A percentile compares a stretch with the other conserved stretches of the same genome.
Conservation (phyloP, 2,888 invertebrate genomes). For the Microdon myrmicae region DNA sequence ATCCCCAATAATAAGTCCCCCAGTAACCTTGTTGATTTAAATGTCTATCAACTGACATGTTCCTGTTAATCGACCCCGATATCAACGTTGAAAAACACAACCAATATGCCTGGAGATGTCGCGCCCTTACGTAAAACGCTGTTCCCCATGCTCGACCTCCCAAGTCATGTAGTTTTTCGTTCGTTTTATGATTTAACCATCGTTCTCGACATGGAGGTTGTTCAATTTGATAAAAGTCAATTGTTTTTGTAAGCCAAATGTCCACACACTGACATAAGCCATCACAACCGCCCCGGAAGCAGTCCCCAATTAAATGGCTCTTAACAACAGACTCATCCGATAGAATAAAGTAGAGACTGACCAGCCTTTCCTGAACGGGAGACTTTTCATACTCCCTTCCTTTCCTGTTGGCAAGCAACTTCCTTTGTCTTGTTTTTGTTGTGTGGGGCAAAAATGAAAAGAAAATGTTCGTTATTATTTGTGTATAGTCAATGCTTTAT, state of each 20-base stretch:
- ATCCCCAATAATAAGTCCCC: no score
- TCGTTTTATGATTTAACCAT: slow-evolving; percentile 39
- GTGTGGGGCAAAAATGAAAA: slow-evolving; percentile 11
- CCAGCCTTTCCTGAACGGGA: slow-evolving; percentile 15
- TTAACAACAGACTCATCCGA: slow-evolving; percentile 13
- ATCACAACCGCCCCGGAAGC: slow-evolving; percentile 12
- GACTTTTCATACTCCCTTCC: slow-evolving; percentile 5
- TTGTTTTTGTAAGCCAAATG: slow-evolving; percentile 55
- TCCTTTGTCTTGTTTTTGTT: slow-evolving; percentile 15
- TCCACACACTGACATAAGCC: slow-evolving; percentile 15
- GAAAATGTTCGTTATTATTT: slow-evolving; percentile 39
- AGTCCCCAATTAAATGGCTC: slow-evolving; percentile 41
- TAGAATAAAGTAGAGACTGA: slow-evolving; percentile 24
- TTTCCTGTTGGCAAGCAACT: slow-evolving; percentile 6
- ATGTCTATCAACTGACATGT: no score
- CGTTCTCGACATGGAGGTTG: slow-evolving; percentile 46
- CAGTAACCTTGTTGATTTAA: no score
- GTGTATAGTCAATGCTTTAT: slow-evolving; percentile 35
- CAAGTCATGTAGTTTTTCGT: no score
- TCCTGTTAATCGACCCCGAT: no score
- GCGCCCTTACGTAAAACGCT: no score
- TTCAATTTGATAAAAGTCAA: slow-evolving; percentile 57
- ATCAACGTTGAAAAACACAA: no score
- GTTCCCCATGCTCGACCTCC: no score
- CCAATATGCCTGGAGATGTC: no score